Evolutionary conservation across 2,888 invertebrate genomes (phyloP), one percentile per base, ranked within the genome.

Genomic region (Drosophila recens): DNA sequence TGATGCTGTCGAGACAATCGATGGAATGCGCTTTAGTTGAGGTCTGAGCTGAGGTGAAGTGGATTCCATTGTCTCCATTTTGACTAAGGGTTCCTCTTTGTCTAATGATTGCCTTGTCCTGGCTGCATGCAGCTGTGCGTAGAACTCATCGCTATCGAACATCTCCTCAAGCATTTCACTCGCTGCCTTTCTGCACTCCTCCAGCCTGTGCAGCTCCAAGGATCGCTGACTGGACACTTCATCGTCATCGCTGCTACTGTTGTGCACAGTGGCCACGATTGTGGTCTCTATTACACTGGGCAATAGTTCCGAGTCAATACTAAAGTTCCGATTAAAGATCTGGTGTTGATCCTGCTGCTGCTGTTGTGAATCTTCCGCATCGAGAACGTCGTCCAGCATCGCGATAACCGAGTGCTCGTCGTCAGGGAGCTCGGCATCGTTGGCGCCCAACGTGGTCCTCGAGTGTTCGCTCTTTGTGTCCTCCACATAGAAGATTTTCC

Each of bases 351-450:
- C 68, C 46, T 75, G 64, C 10, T 69, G 64, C 6, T 54, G 57
- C 27, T 79, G 76, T 5, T 76, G 76, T 1, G 68, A 67, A 5
- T 92, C 92, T 65, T 91, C 90, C 0, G 86, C 89, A 33, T 92
- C 86, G 0, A 92, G 80, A 4, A 92, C 88, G 81, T 92, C 89
- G 56, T 92, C 92, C 17, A 92, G 54, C 78, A 92, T 87, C 20
- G 91, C 92, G 42, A 92, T 87, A 1, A 90, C 92, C 0, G 90
- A 90, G 40, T 87, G 90, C 17, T 90, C 90, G 42, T 92, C 92
- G 27, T 90, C 91, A 9, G 56, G 53, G 3, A 74, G 57, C 9
- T 78, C 72, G 0, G 69, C 52, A 2, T 74, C 74, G 30, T 59
- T 62, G 30, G 34, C 56, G 5, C 53, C 68, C 15, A 74, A 9